Conservation (phyloP, 2,888 invertebrate species). For the Pyrocoelia pectoralis region DNA sequence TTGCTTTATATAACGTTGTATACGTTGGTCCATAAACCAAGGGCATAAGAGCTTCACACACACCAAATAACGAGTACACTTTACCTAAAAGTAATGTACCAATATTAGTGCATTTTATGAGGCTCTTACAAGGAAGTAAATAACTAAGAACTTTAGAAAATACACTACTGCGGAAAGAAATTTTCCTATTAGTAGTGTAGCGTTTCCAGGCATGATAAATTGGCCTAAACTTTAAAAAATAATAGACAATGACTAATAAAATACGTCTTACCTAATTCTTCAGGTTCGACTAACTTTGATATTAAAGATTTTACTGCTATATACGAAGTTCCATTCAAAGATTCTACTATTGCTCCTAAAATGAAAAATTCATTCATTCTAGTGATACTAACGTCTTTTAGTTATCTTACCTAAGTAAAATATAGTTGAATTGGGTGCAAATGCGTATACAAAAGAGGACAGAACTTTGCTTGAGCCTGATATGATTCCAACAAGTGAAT, state of each 20-base stretch:
- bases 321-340: conserved; percentile 60
- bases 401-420: conserved; percentile 67
- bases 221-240: too few species aligned
- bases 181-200: too few species aligned
- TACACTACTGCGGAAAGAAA: too few species aligned
- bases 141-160: too few species aligned
- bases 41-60: conserved; percentile 53
- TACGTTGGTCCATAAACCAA: conserved; percentile 53
- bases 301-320: conserved; percentile 67
- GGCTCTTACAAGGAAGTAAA: too few species aligned
- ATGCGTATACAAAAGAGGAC: conserved; percentile 53
- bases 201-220: too few species aligned
- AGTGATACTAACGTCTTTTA: too few species aligned
- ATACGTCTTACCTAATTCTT: conserved; percentile 64
- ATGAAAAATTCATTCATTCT: not conserved
- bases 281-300: conserved; percentile 64
- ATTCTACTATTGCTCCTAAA: conserved; percentile 63
- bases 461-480: conserved; percentile 55
- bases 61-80: conserved; percentile 58
- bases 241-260: too few species aligned
- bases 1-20: conserved; percentile 49
- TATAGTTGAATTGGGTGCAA: conserved; percentile 45
- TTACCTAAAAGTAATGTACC: conserved; percentile 49
- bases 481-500: conserved; percentile 53
- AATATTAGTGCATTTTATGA: too few species aligned